A percentile compares a stretch with the other conserved stretches of the same genome.
Evolutionary conservation across 2,797 vertebrate genomes (phyloP).

Genomic region (Emydoidea blandingii): DNA sequence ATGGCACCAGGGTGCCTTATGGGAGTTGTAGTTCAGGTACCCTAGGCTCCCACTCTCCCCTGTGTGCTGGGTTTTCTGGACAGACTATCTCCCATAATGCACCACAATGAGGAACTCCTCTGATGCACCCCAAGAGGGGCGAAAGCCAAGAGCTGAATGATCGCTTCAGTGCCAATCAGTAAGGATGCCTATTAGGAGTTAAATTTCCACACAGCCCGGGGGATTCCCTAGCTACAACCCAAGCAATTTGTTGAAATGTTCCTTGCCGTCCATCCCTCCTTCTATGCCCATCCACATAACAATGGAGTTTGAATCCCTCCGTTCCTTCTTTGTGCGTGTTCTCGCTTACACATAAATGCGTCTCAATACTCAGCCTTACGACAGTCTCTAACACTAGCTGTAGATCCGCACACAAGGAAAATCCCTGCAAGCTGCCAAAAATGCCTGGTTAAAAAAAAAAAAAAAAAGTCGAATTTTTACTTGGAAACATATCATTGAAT

Average conservation of each 20-base stretch:
- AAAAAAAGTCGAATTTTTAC: neutral
- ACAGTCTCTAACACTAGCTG: neutral
- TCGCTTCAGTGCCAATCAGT: neutral
- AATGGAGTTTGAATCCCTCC: neutral
- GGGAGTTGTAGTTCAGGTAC: neutral
- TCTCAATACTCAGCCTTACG: neutral
- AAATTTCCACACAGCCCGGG: neutral
- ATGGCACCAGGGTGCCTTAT: neutral
- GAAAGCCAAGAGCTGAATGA: neutral
- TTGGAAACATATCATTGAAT: neutral
- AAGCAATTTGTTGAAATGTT: neutral
- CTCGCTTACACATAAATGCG: neutral
- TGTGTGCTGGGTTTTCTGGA: neutral
- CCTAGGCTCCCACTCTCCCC: fast-evolving
- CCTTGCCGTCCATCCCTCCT: neutral
- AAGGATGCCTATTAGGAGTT: neutral
- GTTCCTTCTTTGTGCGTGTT: neutral
- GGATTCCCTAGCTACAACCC: neutral
- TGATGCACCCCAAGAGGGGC: neutral
- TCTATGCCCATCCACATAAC: neutral
- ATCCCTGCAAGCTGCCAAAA: neutral
- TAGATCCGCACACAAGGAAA: neutral
- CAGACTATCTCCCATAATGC: neutral
- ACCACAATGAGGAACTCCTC: neutral
- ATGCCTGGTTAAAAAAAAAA: neutral